Conservation (phyloP, 1,140 invertebrate genomes). For the Bombus impatiens region DNA sequence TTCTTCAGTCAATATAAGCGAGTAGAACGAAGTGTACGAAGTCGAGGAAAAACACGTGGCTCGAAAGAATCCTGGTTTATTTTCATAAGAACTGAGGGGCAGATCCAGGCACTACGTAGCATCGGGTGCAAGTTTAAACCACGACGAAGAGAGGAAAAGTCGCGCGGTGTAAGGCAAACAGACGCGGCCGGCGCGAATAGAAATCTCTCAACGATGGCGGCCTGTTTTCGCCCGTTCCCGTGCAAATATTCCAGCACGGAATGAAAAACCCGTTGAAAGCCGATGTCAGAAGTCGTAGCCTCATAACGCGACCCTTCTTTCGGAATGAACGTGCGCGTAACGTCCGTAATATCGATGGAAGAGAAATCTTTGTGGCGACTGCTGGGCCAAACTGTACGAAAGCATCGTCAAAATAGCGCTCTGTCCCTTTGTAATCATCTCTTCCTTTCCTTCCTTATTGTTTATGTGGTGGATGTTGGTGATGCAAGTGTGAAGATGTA, state of each 20-base stretch:
- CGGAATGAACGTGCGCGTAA: neutral
- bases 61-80: constrained; percentile 38
- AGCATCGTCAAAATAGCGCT: neutral
- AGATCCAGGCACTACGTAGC: neutral
- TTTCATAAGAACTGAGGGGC: constrained; percentile 27
- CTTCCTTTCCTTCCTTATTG: neutral
- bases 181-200: constrained; percentile 25
- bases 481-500: neutral
- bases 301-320: constrained; percentile 14
- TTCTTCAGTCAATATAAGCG: neutral
- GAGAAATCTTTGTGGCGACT: neutral
- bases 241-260: constrained; percentile 44
- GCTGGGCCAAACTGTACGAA: neutral
- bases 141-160: constrained; percentile 16
- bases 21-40: neutral
- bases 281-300: constrained; percentile 10
- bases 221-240: constrained; percentile 3
- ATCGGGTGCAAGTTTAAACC: neutral
- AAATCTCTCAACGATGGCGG: constrained; percentile 27
- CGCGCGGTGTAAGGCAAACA: constrained; percentile 32
- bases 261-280: constrained; percentile 42
- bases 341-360: constrained; percentile 8
- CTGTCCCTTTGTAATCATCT: neutral
- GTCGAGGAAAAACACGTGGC: neutral
- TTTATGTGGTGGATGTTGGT: neutral